phyloP scores from a whole-genome alignment of 2,797 vertebrate species.

The Paguma larvata region DNA sequence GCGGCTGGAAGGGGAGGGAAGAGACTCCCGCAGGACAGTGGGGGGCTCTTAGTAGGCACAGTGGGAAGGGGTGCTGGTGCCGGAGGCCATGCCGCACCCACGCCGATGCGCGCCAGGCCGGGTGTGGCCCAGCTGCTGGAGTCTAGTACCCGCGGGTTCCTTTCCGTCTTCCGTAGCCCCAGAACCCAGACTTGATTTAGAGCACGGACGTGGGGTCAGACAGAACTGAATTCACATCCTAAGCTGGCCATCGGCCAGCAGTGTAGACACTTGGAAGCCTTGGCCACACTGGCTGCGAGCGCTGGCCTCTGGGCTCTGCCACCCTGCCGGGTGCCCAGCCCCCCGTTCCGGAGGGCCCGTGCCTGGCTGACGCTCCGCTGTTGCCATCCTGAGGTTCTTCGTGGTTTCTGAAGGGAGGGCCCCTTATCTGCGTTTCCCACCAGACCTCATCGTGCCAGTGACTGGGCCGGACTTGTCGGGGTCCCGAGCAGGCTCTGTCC shows the following conservation, averaged over 20 bases:
- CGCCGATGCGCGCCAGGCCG: background rate
- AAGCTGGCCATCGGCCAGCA: background rate
- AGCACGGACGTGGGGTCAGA: background rate
- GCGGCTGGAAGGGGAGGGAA: too few relatives aligned
- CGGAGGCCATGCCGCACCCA: background rate
- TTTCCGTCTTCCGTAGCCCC: background rate
- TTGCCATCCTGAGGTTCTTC: background rate
- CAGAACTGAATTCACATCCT: background rate
- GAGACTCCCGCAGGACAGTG: accelerated
- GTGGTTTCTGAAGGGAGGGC: too few relatives aligned
- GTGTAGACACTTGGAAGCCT: background rate
- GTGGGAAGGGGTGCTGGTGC: background rate
- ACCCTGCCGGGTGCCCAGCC: background rate
- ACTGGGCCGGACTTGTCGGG: background rate
- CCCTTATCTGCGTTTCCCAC: background rate
- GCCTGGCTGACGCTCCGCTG: too few relatives aligned
- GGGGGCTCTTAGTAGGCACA: background rate
- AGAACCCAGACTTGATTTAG: background rate
- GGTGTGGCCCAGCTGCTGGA: background rate
- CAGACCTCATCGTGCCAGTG: accelerated
- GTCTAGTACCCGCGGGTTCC: accelerated
- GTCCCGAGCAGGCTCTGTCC: accelerated
- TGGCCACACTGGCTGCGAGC: accelerated
- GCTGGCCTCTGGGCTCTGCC: background rate
- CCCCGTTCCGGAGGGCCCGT: background rate